A percentile compares a stretch with the other conserved stretches of the same genome.
Conservation (phyloP, 2,113 vertebrate genomes). For the Boleophthalmus pectinirostris region DNA sequence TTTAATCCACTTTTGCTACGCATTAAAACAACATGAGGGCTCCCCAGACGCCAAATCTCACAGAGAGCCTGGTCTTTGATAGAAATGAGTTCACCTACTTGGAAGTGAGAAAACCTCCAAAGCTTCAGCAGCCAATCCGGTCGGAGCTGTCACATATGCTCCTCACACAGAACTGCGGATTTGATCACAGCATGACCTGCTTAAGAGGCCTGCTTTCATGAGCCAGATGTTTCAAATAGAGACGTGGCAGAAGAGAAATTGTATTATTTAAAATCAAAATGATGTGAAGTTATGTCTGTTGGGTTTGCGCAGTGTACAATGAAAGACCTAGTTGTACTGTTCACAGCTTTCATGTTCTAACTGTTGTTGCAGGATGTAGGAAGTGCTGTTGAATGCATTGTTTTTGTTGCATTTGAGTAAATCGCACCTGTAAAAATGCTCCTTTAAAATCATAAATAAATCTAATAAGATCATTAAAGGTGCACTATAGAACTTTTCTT, state of each 20-base stretch:
- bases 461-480: no score
- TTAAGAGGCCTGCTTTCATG: slow-evolving; percentile 1
- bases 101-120: slow-evolving; percentile 27
- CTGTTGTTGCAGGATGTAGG: not conserved
- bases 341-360: not conserved
- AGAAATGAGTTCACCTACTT: slow-evolving; percentile 43
- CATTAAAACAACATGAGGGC: slow-evolving; percentile 26
- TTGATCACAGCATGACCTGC: slow-evolving; percentile 8
- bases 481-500: no score
- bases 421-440: not conserved
- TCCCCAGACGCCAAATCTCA: slow-evolving; percentile 31
- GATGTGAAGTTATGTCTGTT: not conserved
- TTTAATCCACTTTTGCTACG: slow-evolving; percentile 14
- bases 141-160: slow-evolving; percentile 11
- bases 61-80: slow-evolving; percentile 36
- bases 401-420: not conserved
- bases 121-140: slow-evolving; percentile 13
- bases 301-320: not conserved
- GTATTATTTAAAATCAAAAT: not conserved
- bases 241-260: not conserved
- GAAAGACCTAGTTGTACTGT: not conserved
- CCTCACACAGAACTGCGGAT: slow-evolving; percentile 13
- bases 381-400: not conserved
- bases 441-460: not conserved
- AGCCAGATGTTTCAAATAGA: not conserved